A percentile compares a stretch with the other conserved stretches of the same genome.
phyloP scores from a whole-genome alignment of 2,113 vertebrate species.

The Uria lomvia region DNA sequence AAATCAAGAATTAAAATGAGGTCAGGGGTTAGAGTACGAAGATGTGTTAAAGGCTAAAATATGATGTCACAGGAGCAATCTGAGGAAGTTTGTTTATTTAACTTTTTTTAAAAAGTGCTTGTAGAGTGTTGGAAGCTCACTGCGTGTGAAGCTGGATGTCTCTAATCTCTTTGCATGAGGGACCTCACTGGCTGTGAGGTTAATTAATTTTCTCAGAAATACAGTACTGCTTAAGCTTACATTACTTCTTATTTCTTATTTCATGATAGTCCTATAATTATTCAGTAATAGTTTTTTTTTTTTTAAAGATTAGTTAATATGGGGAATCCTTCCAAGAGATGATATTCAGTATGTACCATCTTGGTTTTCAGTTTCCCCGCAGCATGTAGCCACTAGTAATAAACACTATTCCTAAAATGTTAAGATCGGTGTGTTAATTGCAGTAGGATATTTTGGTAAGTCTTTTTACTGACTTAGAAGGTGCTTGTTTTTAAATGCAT shows the following conservation, averaged over 20 bases:
- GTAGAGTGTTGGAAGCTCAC: neutral
- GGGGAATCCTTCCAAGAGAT: neutral
- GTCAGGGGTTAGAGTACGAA: accelerated
- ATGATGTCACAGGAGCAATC: neutral
- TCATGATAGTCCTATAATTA: neutral
- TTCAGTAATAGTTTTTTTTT: neutral
- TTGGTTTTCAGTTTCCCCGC: neutral
- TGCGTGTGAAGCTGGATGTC: neutral
- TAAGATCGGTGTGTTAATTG: neutral
- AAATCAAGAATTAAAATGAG: neutral
- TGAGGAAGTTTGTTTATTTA: neutral
- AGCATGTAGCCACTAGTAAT: neutral
- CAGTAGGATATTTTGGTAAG: neutral
- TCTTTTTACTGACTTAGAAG: neutral
- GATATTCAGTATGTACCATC: neutral
- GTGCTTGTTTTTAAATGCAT: neutral
- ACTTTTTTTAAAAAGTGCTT: neutral
- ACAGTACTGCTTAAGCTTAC: neutral
- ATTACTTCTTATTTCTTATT: neutral
- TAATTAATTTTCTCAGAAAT: conserved; percentile 22
- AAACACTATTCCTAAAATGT: neutral
- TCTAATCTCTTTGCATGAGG: neutral
- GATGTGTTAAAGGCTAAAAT: neutral
- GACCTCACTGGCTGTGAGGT: neutral
- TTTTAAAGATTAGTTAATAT: neutral